Evolutionary conservation across 2,888 invertebrate species (phyloP).

Genomic region (Cephus sareptanus): DNA sequence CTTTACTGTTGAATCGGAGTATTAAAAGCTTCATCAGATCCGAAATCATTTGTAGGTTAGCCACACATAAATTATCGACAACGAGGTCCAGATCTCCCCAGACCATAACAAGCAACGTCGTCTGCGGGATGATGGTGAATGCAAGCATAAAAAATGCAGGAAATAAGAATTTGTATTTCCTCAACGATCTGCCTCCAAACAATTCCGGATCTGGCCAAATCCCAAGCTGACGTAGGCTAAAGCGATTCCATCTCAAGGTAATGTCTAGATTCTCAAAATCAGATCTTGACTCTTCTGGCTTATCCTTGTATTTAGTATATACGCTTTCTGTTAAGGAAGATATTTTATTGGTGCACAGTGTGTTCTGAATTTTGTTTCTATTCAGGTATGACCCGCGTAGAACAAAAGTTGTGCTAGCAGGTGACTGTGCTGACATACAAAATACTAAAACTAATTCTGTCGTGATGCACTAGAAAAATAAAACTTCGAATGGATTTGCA

Average conservation of each 20-base stretch:
- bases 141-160: slow-evolving; percentile 12
- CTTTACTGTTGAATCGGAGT: slow-evolving; percentile 22
- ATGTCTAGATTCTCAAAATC: no score
- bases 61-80: slow-evolving; percentile 42
- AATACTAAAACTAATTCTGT: no score
- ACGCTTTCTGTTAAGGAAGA: no score
- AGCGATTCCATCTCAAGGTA: slow-evolving; percentile 33
- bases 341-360: no score
- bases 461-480: no score
- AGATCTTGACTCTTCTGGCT: no score
- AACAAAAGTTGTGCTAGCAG: no score
- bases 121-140: slow-evolving; percentile 27
- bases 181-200: neutral
- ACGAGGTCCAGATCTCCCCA: slow-evolving; percentile 37
- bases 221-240: slow-evolving; percentile 34
- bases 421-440: no score
- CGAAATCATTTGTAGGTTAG: slow-evolving; percentile 27
- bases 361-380: no score
- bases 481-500: no score
- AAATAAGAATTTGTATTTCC: neutral
- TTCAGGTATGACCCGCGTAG: no score
- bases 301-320: no score
- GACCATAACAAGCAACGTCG: slow-evolving; percentile 15
- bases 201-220: slow-evolving; percentile 38
- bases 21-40: slow-evolving; percentile 24